Evolutionary conservation across 2,113 vertebrate species (phyloP).

Genomic region (Strix aluco): DNA sequence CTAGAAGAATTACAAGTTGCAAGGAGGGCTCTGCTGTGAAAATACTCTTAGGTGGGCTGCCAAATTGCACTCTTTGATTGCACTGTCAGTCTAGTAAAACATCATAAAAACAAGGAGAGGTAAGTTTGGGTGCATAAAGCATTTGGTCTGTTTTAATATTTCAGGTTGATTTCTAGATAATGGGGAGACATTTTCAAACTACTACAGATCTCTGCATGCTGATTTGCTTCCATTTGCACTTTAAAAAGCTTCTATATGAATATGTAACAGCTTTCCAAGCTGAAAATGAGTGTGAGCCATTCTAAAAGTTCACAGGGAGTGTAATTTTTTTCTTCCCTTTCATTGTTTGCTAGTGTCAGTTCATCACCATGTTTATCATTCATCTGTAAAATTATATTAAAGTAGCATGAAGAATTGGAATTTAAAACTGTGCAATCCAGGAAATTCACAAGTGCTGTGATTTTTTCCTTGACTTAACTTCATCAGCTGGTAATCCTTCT

Average conservation of each 20-base stretch:
- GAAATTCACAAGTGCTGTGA: background rate
- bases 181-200: background rate
- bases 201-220: background rate
- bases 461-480: background rate
- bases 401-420: background rate
- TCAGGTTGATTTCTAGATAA: background rate
- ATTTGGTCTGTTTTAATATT: background rate
- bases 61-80: background rate
- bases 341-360: background rate
- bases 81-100: background rate
- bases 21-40: background rate
- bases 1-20: background rate
- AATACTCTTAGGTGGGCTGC: background rate
- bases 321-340: background rate
- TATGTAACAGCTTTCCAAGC: background rate
- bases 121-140: background rate
- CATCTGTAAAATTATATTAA: background rate
- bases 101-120: background rate
- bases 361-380: background rate
- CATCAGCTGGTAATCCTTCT: background rate
- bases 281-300: constrained; percentile 31
- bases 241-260: background rate
- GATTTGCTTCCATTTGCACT: constrained; percentile 9
- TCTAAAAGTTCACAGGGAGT: background rate
- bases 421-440: background rate